A percentile compares a stretch with the other conserved stretches of the same genome.
These are phyloP conservation scores for Bungarus multicinctus DNA, from an alignment of 2,113 vertebrate species.

Conservation along the genomic window DNA sequence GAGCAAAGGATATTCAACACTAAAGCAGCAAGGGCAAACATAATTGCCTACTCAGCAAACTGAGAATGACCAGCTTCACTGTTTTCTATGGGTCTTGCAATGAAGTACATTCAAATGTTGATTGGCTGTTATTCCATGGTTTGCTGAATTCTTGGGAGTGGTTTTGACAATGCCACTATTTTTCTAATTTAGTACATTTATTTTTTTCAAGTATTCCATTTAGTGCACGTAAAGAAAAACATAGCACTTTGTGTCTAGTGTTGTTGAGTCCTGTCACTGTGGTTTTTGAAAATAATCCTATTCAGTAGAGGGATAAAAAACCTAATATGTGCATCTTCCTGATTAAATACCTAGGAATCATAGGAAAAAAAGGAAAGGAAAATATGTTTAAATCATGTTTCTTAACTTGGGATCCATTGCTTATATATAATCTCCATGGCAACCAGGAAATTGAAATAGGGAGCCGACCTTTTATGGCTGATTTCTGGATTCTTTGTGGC, in stretches of 20 bases:
- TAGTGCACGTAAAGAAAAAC: neutral
- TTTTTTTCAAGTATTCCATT: neutral
- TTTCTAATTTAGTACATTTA: neutral
- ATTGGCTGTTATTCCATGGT: neutral
- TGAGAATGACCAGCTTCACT: neutral
- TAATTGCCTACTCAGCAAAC: neutral
- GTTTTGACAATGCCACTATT: neutral
- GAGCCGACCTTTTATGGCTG: slow-evolving; percentile 12
- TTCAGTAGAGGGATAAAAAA: too few species aligned
- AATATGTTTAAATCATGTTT: neutral
- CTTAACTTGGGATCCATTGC: slow-evolving; percentile 11
- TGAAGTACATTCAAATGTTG: neutral
- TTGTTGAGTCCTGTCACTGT: neutral
- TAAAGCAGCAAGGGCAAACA: too few species aligned
- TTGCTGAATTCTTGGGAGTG: neutral
- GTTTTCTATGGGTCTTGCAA: neutral
- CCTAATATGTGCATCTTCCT: neutral
- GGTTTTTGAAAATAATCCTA: neutral
- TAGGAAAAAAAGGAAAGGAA: neutral
- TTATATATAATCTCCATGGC: slow-evolving; percentile 24
- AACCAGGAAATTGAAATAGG: slow-evolving; percentile 13
- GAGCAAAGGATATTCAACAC: neutral
- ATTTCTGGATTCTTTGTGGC: slow-evolving; percentile 10
- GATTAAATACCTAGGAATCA: neutral
- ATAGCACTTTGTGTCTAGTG: neutral